Conservation (phyloP, 2,113 vertebrate genomes). For the Vireo altiloquus region DNA sequence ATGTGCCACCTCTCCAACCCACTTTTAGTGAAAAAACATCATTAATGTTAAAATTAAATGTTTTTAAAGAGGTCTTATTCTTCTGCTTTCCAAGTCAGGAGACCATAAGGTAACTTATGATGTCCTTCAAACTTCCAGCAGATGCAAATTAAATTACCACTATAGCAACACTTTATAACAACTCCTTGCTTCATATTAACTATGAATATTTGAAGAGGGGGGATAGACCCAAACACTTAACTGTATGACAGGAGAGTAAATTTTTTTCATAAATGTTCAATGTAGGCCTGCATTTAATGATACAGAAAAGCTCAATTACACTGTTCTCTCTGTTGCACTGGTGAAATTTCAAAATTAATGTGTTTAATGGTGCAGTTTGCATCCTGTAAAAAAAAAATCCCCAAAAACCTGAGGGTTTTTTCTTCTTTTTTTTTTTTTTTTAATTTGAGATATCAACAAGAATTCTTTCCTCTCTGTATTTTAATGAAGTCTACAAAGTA, state of each 20-base stretch:
- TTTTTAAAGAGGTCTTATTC: neutral
- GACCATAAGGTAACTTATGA: neutral
- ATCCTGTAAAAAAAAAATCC: neutral
- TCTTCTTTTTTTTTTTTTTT: neutral
- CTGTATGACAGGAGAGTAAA: neutral
- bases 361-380: neutral
- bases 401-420: neutral
- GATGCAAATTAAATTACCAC: neutral
- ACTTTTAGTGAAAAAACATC: neutral
- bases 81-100: neutral
- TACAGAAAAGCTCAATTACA: neutral
- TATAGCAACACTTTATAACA: neutral
- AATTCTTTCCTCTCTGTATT: neutral
- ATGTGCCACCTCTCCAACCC: neutral
- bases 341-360: neutral
- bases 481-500: neutral
- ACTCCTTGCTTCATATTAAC: neutral
- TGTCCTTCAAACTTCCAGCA: neutral
- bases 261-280: neutral
- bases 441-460: neutral
- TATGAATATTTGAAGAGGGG: neutral
- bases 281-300: neutral
- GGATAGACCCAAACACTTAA: neutral
- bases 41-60: neutral
- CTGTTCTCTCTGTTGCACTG: neutral